Conservation (phyloP, 2,797 vertebrate genomes). For the Platyrinchus mystaceus region DNA sequence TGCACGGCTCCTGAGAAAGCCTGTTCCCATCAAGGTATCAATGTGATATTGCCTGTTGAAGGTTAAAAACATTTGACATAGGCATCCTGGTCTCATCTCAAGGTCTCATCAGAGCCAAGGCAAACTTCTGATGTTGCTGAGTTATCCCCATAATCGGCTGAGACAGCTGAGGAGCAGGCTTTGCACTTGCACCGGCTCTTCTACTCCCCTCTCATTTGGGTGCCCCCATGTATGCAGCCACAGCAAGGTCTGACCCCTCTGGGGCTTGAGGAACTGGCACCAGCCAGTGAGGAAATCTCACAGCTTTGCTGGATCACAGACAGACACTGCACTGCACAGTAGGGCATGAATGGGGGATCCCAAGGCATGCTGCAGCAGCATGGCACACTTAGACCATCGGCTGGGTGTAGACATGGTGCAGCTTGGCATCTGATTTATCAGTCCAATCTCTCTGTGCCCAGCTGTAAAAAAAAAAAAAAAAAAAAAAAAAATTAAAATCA, state of each 20-base stretch:
- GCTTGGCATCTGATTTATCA: background rate
- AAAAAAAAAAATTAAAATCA: too few species aligned
- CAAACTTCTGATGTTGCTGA: background rate
- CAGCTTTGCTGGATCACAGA: background rate
- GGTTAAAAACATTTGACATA: background rate
- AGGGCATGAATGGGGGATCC: rapidly evolving
- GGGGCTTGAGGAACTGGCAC: background rate
- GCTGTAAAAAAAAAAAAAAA: background rate
- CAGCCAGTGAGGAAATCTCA: background rate
- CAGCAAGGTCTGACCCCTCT: background rate
- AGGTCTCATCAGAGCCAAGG: background rate
- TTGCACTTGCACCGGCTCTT: background rate
- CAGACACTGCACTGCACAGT: background rate
- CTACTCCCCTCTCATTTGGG: background rate
- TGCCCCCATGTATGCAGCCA: rapidly evolving
- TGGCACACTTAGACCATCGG: background rate
- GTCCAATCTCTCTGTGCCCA: background rate
- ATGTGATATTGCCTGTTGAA: rapidly evolving
- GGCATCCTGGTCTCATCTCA: background rate
- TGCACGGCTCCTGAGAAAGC: background rate
- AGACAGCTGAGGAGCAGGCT: background rate
- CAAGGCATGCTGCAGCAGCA: background rate
- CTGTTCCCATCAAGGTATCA: background rate
- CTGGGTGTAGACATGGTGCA: rapidly evolving
- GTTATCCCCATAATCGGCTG: background rate